Percentiles rank a stretch among this genome's conserved stretches.
phyloP scores from a whole-genome alignment of 2,113 vertebrate species.

The Holacanthus passer region DNA sequence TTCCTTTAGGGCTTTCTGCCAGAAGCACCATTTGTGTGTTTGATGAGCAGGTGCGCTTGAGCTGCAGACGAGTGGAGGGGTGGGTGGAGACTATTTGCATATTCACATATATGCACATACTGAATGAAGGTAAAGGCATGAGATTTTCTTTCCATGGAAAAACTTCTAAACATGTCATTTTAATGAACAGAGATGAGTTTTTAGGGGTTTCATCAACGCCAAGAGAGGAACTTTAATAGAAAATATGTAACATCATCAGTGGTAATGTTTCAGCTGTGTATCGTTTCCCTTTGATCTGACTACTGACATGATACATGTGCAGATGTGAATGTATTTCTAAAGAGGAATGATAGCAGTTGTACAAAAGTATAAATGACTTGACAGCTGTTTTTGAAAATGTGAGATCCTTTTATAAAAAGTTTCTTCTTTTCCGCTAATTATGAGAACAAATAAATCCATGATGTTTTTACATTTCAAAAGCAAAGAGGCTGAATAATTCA shows the following conservation, averaged over 20 bases:
- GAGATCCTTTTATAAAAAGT: constrained; percentile 20
- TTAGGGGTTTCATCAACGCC: too few species aligned
- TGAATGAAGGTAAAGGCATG: too few species aligned
- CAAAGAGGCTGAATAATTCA: constrained; percentile 48
- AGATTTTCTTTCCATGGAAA: too few species aligned
- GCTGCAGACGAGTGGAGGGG: too few species aligned
- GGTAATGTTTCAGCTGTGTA: not conserved
- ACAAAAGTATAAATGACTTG: constrained; percentile 23
- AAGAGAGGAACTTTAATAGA: too few species aligned
- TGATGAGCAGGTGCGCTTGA: too few species aligned
- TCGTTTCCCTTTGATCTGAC: constrained; percentile 35
- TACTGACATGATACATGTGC: constrained; percentile 11
- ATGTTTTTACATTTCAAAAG: constrained; percentile 55
- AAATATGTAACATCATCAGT: not conserved
- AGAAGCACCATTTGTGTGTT: too few species aligned
- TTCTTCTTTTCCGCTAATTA: constrained; percentile 40
- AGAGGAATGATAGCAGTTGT: constrained; percentile 20
- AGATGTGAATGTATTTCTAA: constrained; percentile 15
- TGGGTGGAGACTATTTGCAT: too few species aligned
- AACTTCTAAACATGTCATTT: too few species aligned
- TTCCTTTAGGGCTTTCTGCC: too few species aligned
- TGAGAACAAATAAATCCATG: constrained; percentile 50
- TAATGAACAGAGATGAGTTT: too few species aligned
- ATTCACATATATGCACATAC: too few species aligned
- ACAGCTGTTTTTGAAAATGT: constrained; percentile 46